Evolutionary conservation across 2,113 vertebrate genomes (phyloP), one percentile per base, ranked within the genome.

Genomic region (Catharus bicknelli): DNA sequence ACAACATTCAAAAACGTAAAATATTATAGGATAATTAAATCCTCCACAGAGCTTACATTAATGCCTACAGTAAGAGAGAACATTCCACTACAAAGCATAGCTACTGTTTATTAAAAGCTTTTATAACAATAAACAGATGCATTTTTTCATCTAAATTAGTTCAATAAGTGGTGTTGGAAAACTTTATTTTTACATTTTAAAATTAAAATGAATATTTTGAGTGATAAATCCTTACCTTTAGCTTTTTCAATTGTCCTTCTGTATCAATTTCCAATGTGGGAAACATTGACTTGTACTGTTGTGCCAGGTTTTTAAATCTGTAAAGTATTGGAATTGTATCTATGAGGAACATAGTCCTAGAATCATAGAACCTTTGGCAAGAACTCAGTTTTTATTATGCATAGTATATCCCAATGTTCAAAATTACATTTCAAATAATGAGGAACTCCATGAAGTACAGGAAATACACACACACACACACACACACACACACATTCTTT

Each of bases 261-360:
- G 95, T 57, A 21, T 99, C 99, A 67, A 99, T 96, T 69, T 98
- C 98, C 97, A 99, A 76, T 30, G 97, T 84, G 27, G 99, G 98
- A 95, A 99, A 99, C 99, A 99, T 99, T 94, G 98, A 98, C 87
- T 99, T 99, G 96, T 99, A 98, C 64, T 99, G 99, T 48, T 96
- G 98, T 55, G 98, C 99, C 74, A 99, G 97, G 90, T 98, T 98
- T 97, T 98, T 99, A 97, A 99, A 99, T 88, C 99, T 99, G 91
- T 69, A 96, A 94, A 85, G 86, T 16, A 95, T 62, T 58, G 58
- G 90, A 88, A 59, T 42, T 4, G 0, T 47, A 57, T 13, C 69
- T 59, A 58, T 38, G 29, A 88, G 66, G 50, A 78, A 73, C n/a
- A 36, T 2, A 58, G 13, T 59, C 48, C n/a, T 11, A 86, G n/a